Evolutionary conservation across 2,797 vertebrate genomes (phyloP), one percentile per base, ranked within the genome.

Genomic region (Leptodactylus fallax): DNA sequence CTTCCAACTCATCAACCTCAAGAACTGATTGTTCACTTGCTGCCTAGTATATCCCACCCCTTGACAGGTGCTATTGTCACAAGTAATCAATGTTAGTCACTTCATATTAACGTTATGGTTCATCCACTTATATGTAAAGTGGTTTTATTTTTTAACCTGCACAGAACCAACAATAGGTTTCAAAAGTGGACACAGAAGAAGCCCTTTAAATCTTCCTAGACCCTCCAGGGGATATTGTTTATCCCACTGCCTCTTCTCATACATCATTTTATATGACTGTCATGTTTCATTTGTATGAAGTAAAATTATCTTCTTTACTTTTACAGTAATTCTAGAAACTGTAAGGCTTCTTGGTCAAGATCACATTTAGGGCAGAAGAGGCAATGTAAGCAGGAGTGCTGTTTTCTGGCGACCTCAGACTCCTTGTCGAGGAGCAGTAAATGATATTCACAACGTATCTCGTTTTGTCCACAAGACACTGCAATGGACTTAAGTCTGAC

Each of bases 401-500:
- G 25, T 16, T 51, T 4, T 53, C n/a, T 25, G 21, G 60, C 9
- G 60, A 65, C 53, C 67, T 60, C 55, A 60, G 21, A 17, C 21
- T 14, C 23, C 10, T 61, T 61, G 45, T 49, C 27, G 21, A 51
- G 71, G 56, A 58, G 77, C 45, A 81, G 67, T 84, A 56, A 85
- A 85, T 85, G 53, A 85, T 85, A 85, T 76, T 81, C 79, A 78
- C 58, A 25, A 82, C 21, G 45, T 53, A 65, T 82, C 78, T 49
- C 47, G n/a, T 58, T 76, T 71, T 60, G 72, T 83, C 84, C 88
- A 67, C 69, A 81, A 63, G 58, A 83, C 51, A 67, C 11, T 86
- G 79, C 53, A 83, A 83, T 77, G 36, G 79, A 67, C 84, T 85
- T 56, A 56, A 77, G 45, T 61, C 53, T 79, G 74, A 55, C n/a